Evolutionary conservation across 2,888 invertebrate species (phyloP), one percentile per base, ranked within the genome.

Genomic region (Heteromurus nitidus): DNA sequence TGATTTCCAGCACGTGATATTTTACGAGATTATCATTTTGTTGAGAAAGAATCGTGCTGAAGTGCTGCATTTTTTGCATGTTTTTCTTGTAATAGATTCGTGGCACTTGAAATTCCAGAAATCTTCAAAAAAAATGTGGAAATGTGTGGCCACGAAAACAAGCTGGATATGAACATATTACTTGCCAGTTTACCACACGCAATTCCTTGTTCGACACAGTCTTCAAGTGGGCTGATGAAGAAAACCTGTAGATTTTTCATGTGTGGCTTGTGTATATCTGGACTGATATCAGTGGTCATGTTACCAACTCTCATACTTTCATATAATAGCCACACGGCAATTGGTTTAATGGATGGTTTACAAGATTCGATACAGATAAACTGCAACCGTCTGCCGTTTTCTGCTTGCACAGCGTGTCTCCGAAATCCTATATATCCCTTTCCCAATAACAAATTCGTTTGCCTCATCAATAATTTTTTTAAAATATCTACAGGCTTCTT

Each of bases 281-380:
- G 2, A 7, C 3, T 3, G 62, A 62, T 74, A 74, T 74, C 28
- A 47, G 74, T 62, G 64, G 74, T 74, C 64, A 64, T 31, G 64
- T 72, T 72, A 60, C 72, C n/a, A 44, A 44, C 2, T 44, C 1
- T 9, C n/a, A 26, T 24, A 50, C 53, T 50, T 65, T 16, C 31
- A 74, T 28, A 74, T 64, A 36, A 64, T 64, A 20, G 28, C 47
- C n/a, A n/a, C n/a, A 64, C 47, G 31, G 62, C 64, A 53, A 50
- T 65, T 16, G 31, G 53, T 64, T 22, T 74, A 74, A 74, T 74
- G 50, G 64, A 58, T 67, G 58, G 53, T 67, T 75, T 75, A 58
- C 65, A 75, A 75, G 75, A 75, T 75, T 75, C 75, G 67, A 67
- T 75, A 67, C 55, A 75, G 75, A 75, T 75, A 75, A 53, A 20